Evolutionary conservation across 2,797 vertebrate genomes (phyloP), one percentile per base, ranked within the genome.

Genomic region (Pangasius krempfi): DNA sequence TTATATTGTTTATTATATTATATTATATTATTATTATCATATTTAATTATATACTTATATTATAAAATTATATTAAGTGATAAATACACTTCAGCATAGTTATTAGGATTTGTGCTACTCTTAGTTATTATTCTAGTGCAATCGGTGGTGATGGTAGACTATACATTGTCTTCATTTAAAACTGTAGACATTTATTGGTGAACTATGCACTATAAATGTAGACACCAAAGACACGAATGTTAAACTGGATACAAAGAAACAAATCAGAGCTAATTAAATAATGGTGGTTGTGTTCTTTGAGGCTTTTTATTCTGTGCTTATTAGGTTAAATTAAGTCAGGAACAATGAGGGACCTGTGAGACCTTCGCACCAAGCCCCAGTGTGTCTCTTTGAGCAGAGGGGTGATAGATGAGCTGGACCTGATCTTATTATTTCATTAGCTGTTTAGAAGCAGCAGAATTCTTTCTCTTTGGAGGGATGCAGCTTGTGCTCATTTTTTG

Each of bases 391-490:
- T 62, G 87, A 89, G 88, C 44, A 62, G 64, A 37, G 27, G 66
- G 30, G 9, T 93, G 94, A 94, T 83, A 92, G 90, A 93, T 94
- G 91, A 93, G 94, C 89, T 90, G 87, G 84, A 83, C 89, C 85
- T 92, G 90, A 94, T 94, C 94, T 94, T 89, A 93, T 96, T 95
- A 96, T 96, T 95, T 95, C 92, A 95, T 95, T 96, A 95, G 94
- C 91, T 94, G 92, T 96, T 96, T 95, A 95, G 92, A 91, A 92
- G 88, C 88, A 14, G 72, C 80, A 18, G 94, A 95, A 95, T 95
- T 92, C 88, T 68, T 79, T 25, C 3, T 14, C 60, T 70, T 89
- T 73, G 40, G 64, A 86, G 79, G 88, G 79, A 72, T 93, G 92
- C 92, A 92, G 90, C 90, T 93, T 88, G 82, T 50, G 54, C 90